Evolutionary conservation across 2,113 vertebrate species (phyloP).

Genomic region (Murina feae): DNA sequence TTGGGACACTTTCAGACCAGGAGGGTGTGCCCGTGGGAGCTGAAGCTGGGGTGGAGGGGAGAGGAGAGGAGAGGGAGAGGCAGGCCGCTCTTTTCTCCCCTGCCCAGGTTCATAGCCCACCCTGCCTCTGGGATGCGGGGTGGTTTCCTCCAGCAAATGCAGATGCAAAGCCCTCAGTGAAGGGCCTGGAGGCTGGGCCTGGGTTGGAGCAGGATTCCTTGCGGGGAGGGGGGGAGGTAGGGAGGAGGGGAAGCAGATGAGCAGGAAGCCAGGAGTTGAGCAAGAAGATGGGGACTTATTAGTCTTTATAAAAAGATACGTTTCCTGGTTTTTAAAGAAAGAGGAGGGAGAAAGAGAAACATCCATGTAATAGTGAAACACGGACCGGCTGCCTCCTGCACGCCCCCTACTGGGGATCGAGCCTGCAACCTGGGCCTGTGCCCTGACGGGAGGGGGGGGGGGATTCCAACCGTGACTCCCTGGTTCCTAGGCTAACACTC

Average conservation of each 20-base stretch:
- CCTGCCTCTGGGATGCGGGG: neutral
- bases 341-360: neutral
- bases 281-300: too few relatives aligned
- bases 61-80: neutral
- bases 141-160: neutral
- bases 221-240: too few relatives aligned
- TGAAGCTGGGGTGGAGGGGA: neutral
- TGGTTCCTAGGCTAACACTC: neutral
- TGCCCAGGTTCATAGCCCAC: neutral
- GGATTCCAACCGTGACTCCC: too few relatives aligned
- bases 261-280: neutral
- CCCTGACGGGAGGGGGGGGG: too few relatives aligned
- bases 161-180: neutral
- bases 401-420: neutral
- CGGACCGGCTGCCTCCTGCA: neutral
- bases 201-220: neutral
- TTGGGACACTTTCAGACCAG: neutral
- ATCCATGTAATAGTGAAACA: neutral
- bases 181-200: neutral
- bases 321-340: neutral
- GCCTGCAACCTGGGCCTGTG: too few relatives aligned
- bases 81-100: neutral
- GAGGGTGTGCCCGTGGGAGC: neutral
- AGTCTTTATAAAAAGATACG: neutral
- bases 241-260: neutral